phyloP scores from a whole-genome alignment of 1,140 invertebrate species.

The Trissolcus basalis region DNA sequence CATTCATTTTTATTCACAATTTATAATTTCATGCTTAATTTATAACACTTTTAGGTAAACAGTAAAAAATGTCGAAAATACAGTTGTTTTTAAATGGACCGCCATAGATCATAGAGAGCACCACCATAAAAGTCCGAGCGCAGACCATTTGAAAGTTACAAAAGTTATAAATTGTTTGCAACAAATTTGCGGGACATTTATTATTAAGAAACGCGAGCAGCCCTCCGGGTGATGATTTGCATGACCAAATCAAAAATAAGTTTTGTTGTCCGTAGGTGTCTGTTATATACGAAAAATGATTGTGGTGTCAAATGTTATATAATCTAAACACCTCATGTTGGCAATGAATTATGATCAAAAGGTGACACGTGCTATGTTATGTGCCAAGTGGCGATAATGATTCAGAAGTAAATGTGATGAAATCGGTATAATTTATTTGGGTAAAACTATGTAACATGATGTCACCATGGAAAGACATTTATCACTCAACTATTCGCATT shows the following conservation, averaged over 20 bases:
- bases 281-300: neutral
- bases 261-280: too few species aligned
- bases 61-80: too few species aligned
- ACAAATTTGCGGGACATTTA: neutral
- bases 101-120: too few species aligned
- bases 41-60: too few species aligned
- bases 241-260: too few species aligned
- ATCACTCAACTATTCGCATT: conserved; percentile 38
- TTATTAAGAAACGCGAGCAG: too few species aligned
- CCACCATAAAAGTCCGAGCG: too few species aligned
- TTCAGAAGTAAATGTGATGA: conserved; percentile 31
- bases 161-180: neutral
- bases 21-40: too few species aligned
- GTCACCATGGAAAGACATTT: conserved; percentile 42
- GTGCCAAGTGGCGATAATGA: conserved; percentile 32
- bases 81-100: too few species aligned
- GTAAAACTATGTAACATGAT: conserved; percentile 32
- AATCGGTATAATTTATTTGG: conserved; percentile 42
- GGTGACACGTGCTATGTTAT: conserved; percentile 28
- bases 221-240: too few species aligned
- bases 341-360: conserved; percentile 23
- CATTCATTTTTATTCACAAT: too few species aligned
- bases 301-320: conserved; percentile 8
- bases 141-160: too few species aligned
- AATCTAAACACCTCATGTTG: conserved; percentile 13